Base-by-base conservation (phyloP, 2,113 vertebrate genomes). In the Acrocephalus kingi region DNA sequence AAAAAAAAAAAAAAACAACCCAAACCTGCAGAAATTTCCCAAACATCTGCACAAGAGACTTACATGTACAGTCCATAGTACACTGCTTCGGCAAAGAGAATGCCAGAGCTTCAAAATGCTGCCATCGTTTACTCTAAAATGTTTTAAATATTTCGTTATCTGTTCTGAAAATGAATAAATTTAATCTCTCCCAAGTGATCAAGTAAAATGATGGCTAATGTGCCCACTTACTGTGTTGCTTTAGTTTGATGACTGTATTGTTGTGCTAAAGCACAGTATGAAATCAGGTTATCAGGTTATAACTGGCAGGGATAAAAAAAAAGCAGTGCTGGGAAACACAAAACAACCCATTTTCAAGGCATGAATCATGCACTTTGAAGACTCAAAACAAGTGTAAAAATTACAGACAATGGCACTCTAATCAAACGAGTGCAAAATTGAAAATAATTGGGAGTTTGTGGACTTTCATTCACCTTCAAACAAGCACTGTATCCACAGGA, bases 91-190 rank as follows among this genome's bases (percentile, higher is more conserved):
- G 81, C 92, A 96, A 95, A 55, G n/a, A 96, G 66, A 79, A 69
- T 11, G 46, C 77, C 87, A 90, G 84, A 95, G 90, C 84, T 96
- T 96, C 81, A 91, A 92, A 94, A 95, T 84, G 87, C 89, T 91
- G 59, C 94, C 76, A 78, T 94, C 75, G 1, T 97, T 97, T 97
- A 95, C 87, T 90, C 94, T 96, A 97, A 94, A 92, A 87, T 96
- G 96, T 97, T 97, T 97, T 98, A 98, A 97, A 98, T 98, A 98
- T 98, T 98, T 98, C 97, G 98, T 97, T 98, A 97, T 98, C 98
- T 98, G 93, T 96, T 97, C 97, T 89, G 96, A 98, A 98, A 98
- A 98, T 97, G 97, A 98, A 97, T 98, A 98, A 92, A 98, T 98
- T 96, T 98, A 98, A 98, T 98, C 96, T 98, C 97, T 98, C 98